Base-by-base conservation (phyloP, 1,140 invertebrate species). In the Chymomyza costata region DNA sequence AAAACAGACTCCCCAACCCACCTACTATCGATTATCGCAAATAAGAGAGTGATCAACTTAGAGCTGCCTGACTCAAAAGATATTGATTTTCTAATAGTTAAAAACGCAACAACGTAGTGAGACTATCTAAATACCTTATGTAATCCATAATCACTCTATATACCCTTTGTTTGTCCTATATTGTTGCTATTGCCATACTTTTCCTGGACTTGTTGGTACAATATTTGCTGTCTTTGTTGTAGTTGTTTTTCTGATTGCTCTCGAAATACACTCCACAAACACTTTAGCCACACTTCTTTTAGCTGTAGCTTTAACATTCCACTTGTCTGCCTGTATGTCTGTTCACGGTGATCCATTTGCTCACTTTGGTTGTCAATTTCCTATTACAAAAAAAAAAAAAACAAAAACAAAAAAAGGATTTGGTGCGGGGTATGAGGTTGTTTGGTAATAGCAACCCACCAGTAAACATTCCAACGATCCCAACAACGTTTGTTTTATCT, bases 201-300 rank as follows among this genome's bases (percentile, higher is more conserved):
- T 30, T 31, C 19, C 16, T 49, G 18, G 31, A 8, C n/a, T 30
- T 37, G 19, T 34, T 44, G 30, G 17, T n/a, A n/a, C n/a, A n/a
- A n/a, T n/a, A n/a, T n/a, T n/a, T 31, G 28, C 15, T 28, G 28
- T 17, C 37, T 31, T 31, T 21, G 37, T 44, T 65, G 53, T 74
- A 60, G 45, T 58, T 52, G 46, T 54, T 63, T 68, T 41, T 57
- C 51, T 69, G 70, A 76, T 76, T 55, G 70, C 70, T 70, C 70
- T 76, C 65, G 61, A 65, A 57, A 62, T 52, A 76, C 65, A 62
- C 70, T 63, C 68, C 51, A 46, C 46, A 54, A 61, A 64, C 70
- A 76, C 65, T 76, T 58, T 49, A 55, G 35, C 38, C 35, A 41
- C 46, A 52, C 49, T 54, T 60, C 57, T 51, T 61, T 45, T 40